Base-by-base conservation (phyloP, 2,888 invertebrate genomes). In the Tethea ocularis region DNA sequence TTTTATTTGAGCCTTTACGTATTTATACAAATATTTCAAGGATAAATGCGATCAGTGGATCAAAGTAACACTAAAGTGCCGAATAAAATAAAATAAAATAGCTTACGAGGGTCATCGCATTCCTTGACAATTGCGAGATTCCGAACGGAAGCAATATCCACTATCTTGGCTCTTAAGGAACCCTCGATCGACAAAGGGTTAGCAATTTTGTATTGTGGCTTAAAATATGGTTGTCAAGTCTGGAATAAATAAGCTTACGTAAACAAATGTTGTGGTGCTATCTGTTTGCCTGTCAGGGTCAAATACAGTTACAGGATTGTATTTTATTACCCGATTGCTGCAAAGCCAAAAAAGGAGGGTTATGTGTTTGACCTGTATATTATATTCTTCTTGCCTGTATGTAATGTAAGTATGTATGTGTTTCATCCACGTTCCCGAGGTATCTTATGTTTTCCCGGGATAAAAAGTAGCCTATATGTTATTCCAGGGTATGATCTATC, bases 81-180 rank as follows among this genome's bases (percentile, higher is more conserved):
- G 29, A 33, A 22, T 10, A 33, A 24, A 54, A 54, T 54, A 54
- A 54, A 54, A 54, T 54, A 33, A 33, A 33, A 53, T 17, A 53
- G 54, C 46, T 20, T 46, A 54, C 33, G 33, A 33, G 54, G 33
- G 54, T 54, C 20, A 54, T 29, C 5, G 54, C 20, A 52, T 52
- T 52, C 26, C 13, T 52, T 11, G 29, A 15, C 53, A 20, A 53
- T 33, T 29, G 53, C 33, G 17, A 33, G 33, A 54, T 54, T 54
- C 54, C 54, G 36, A 33, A 13, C 61, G 61, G 57, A 58, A 56
- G 58, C 58, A 61, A 61, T 61, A 56, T 61, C 56, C 33, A 17
- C 58, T 56, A 51, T 53, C 56, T 57, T 15, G 53, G 61, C 53
- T 46, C 52, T 56, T n/a, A 17, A 58, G 61, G 36, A 56, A 46